Base-by-base conservation (phyloP, 2,888 invertebrate genomes). In the Sminthurinus aureus region DNA sequence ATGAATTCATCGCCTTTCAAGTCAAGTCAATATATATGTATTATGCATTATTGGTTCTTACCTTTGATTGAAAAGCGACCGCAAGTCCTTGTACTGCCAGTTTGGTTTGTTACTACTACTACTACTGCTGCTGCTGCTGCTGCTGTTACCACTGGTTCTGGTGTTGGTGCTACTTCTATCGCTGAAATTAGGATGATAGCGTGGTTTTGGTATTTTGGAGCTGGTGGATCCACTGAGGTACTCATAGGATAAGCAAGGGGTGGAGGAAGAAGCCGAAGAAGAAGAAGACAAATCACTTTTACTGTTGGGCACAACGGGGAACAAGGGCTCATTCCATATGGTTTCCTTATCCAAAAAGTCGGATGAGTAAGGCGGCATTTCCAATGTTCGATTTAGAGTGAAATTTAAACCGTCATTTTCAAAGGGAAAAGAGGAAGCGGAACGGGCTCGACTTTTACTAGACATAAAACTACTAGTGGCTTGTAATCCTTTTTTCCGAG, bases 11-110 rank as follows among this genome's bases (percentile, higher is more conserved):
- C n/a, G n/a, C n/a, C n/a, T n/a, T n/a, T n/a, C n/a, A n/a, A n/a
- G n/a, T n/a, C n/a, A n/a, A n/a, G n/a, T n/a, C n/a, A n/a, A n/a
- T n/a, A n/a, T n/a, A n/a, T n/a, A n/a, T n/a, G n/a, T 38, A 71
- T 22, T 26, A 71, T 71, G 8, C 71, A 24, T 9, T 71, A 24
- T 24, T 20, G 20, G 8, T 13, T 26, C 38, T n/a, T 84, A 87
- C 87, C 87, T 86, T 83, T 84, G 85, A 83, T 88, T 88, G 84
- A 88, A 88, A 74, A 86, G 87, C 12, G 87, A 69, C 12, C 88
- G 85, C 22, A 88, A 84, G 81, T 88, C 88, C 82, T 85, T 86
- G 81, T 86, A 88, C 77, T 87, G 84, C 88, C 88, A 88, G 6
- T 83, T 24, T 9, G 87, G 87, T 76, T 84, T 88, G 22, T 66